Conservation (phyloP, 2,113 vertebrate genomes). For the Thryonomys swinderianus region DNA sequence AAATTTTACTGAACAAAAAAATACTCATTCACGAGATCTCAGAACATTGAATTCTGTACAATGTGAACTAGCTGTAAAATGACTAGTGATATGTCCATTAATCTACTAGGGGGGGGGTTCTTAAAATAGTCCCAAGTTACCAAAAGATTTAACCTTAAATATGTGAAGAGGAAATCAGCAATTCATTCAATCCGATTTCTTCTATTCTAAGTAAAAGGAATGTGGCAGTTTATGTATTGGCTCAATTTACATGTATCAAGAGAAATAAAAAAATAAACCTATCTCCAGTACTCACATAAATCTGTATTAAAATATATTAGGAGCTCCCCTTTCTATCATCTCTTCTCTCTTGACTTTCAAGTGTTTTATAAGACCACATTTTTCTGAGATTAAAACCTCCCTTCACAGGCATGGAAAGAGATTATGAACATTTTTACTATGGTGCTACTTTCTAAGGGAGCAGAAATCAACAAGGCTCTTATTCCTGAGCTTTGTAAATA, state of each 20-base stretch:
- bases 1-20: neutral
- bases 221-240: constrained; percentile 20
- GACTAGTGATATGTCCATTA: neutral
- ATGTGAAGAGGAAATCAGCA: neutral
- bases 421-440: constrained; percentile 24
- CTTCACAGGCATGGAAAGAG: neutral
- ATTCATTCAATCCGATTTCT: constrained; percentile 45
- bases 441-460: constrained; percentile 12
- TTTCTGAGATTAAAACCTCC: constrained; percentile 49
- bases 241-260: constrained; percentile 39
- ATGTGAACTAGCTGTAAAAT: neutral
- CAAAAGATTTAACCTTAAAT: neutral
- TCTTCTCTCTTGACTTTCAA: constrained; percentile 28
- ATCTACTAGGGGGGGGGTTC: neutral
- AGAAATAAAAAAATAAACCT: constrained; percentile 21
- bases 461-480: constrained; percentile 48
- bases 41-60: neutral
- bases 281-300: constrained; percentile 21
- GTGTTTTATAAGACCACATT: constrained; percentile 15
- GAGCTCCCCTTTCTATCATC: neutral
- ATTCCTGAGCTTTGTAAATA: constrained; percentile 40
- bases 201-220: constrained; percentile 53
- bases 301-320: constrained; percentile 16
- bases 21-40: neutral
- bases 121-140: neutral